phyloP scores from a whole-genome alignment of 1,140 invertebrate species.

The Procambarus virginalis region DNA sequence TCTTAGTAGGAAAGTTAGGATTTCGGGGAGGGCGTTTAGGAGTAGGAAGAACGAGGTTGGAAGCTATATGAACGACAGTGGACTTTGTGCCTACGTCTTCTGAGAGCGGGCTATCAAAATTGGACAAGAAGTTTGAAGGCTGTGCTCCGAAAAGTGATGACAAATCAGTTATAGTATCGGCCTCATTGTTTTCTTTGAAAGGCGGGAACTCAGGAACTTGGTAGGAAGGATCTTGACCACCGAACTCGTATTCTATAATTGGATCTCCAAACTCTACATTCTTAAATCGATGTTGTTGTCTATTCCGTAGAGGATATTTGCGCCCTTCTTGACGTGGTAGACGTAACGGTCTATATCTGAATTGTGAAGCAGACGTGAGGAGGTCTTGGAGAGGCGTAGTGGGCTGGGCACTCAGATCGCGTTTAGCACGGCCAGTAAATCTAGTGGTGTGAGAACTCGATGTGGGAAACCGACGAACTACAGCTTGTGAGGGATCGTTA shows the following conservation, averaged over 20 bases:
- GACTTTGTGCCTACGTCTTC: neutral
- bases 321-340: neutral
- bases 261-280: conserved; percentile 26
- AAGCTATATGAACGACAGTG: neutral
- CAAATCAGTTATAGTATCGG: neutral
- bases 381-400: neutral
- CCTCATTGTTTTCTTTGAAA: neutral
- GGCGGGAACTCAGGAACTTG: neutral
- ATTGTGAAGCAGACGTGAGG: neutral
- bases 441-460: neutral
- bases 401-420: neutral
- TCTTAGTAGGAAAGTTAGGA: neutral
- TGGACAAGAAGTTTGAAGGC: neutral
- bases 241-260: conserved; percentile 26
- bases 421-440: neutral
- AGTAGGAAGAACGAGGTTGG: conserved; percentile 1
- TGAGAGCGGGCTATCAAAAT: neutral
- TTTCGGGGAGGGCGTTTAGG: neutral
- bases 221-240: conserved; percentile 6
- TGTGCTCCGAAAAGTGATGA: neutral
- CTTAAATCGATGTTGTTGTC: neutral
- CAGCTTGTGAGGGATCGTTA: conserved; percentile 23
- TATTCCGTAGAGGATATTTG: neutral
- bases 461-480: conserved; percentile 23
- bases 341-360: neutral